Evolutionary conservation across 2,797 vertebrate species (phyloP).

Genomic region (Darevskia nairensis): DNA sequence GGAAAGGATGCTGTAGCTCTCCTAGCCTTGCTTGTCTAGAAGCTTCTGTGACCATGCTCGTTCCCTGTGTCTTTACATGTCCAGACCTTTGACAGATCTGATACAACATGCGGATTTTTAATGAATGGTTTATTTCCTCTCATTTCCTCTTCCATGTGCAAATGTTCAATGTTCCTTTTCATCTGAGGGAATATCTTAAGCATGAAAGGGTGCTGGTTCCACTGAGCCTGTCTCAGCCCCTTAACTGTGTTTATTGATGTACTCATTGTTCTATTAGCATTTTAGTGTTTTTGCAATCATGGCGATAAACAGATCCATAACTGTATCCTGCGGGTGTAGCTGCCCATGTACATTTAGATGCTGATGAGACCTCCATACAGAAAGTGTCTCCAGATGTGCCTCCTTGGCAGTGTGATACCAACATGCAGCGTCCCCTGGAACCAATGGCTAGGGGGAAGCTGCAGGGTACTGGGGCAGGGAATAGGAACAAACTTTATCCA

Average conservation of each 20-base stretch:
- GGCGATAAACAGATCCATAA: slow-evolving; percentile 46
- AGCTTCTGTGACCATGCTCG: background rate
- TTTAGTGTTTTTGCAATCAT: slow-evolving; percentile 38
- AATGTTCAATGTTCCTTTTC: background rate
- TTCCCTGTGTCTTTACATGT: background rate
- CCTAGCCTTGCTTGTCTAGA: background rate
- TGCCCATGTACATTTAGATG: slow-evolving; percentile 13
- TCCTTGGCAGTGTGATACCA: background rate
- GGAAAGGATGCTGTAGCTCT: background rate
- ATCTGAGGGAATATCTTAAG: slow-evolving; percentile 1
- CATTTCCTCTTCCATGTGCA: background rate
- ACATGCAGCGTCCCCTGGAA: background rate
- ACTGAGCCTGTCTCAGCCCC: background rate
- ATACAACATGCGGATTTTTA: background rate
- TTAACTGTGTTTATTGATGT: slow-evolving; percentile 48
- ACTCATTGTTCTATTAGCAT: slow-evolving; percentile 30
- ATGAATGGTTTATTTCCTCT: background rate
- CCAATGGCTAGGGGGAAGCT: slow-evolving; percentile 30
- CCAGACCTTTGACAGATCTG: background rate
- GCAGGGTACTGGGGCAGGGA: slow-evolving; percentile 53
- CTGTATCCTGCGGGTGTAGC: background rate
- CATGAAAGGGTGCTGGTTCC: rapidly evolving
- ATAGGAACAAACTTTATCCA: slow-evolving; percentile 43
- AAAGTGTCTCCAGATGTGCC: slow-evolving; percentile 44
- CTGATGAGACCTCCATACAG: slow-evolving; percentile 13